Evolutionary conservation across 1,140 invertebrate species (phyloP).

Genomic region (Aleiodes sp.): DNA sequence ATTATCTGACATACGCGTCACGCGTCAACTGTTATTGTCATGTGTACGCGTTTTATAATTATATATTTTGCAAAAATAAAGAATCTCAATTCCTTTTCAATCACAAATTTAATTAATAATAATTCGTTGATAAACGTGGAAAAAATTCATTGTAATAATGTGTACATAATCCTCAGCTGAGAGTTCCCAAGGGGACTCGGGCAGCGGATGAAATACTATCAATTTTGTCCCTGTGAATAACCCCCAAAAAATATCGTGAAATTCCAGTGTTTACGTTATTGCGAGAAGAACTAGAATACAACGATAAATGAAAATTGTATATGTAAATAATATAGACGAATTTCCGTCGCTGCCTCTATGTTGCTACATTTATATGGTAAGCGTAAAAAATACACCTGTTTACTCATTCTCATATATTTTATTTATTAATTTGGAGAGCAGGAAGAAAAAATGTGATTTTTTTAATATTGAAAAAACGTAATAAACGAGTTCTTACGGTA

Average conservation of each 20-base stretch:
- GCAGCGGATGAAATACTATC: too few relatives aligned
- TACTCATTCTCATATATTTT: too few relatives aligned
- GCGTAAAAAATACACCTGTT: not conserved
- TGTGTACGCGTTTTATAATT: not conserved
- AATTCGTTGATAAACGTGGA: too few relatives aligned
- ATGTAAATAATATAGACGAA: not conserved
- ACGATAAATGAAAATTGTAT: not conserved
- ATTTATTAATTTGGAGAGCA: not conserved
- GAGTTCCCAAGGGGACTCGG: too few relatives aligned
- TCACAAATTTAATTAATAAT: too few relatives aligned
- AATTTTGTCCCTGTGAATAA: too few relatives aligned
- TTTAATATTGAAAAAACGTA: not conserved
- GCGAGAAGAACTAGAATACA: not conserved
- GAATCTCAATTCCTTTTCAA: too few relatives aligned
- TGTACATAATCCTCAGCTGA: too few relatives aligned
- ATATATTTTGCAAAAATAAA: too few relatives aligned
- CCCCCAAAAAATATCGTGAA: too few relatives aligned
- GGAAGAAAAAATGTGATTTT: not conserved
- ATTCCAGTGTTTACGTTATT: not conserved
- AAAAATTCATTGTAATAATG: too few relatives aligned
- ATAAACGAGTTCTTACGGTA: not conserved
- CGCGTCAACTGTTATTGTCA: conserved; percentile 2
- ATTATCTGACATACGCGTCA: not conserved
- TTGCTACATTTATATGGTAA: conserved; percentile 2
- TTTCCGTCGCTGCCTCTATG: not conserved